Conservation (phyloP, 2,888 invertebrate genomes). For the Dicycla oo region DNA sequence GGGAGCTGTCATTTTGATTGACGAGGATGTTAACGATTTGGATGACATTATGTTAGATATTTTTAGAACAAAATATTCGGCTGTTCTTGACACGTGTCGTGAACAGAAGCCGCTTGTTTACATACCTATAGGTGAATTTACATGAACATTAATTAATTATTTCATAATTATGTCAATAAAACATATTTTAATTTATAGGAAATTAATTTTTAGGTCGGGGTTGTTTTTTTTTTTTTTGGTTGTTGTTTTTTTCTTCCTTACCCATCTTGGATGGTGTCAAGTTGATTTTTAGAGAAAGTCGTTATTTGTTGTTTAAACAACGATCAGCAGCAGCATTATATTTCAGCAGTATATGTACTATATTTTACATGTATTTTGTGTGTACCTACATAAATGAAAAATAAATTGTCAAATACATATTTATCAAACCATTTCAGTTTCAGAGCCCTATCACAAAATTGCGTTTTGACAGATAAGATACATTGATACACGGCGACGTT, state of each 20-base stretch:
- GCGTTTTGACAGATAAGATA: too few relatives aligned
- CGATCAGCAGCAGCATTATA: too few relatives aligned
- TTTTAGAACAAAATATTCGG: not conserved
- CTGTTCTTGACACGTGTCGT: conserved; percentile 2
- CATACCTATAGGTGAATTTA: not conserved
- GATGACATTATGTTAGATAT: not conserved
- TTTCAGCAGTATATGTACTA: too few relatives aligned
- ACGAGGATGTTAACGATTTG: conserved; percentile 5
- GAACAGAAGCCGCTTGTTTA: not conserved
- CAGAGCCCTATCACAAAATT: too few relatives aligned
- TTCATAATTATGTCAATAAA: not conserved
- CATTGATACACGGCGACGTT: too few relatives aligned
- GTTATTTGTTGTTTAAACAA: not conserved
- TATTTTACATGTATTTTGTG: not conserved
- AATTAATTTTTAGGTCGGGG: not conserved
- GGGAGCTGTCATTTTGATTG: not conserved
- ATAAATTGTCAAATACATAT: not conserved
- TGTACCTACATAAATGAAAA: not conserved
- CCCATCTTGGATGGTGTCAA: not conserved
- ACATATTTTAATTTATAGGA: not conserved
- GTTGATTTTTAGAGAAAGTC: not conserved
- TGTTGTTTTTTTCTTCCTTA: not conserved
- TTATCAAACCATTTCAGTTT: not conserved
- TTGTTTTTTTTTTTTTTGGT: not conserved
- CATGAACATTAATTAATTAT: not conserved